These are phyloP conservation scores for Mergus octosetaceus DNA, from an alignment of 2,797 vertebrate species.

Conservation along the genomic window DNA sequence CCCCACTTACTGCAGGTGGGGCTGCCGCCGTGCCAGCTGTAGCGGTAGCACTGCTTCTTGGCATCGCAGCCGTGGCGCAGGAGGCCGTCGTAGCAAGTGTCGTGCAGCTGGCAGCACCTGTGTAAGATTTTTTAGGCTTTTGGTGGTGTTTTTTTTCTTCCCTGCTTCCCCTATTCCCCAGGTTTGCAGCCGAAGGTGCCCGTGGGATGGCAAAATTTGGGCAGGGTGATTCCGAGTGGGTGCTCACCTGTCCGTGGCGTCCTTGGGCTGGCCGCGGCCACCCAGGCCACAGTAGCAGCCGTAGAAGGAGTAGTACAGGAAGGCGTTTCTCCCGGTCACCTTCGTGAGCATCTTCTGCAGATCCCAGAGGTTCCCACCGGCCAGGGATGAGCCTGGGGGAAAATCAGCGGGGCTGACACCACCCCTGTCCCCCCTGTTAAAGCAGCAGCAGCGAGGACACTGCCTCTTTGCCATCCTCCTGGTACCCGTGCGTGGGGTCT, in stretches of 20 bases:
- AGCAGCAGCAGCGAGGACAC: too few relatives aligned
- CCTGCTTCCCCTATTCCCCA: rapidly evolving
- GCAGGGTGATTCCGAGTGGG: neutral
- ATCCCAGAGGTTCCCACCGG: constrained; percentile 20
- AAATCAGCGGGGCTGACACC: neutral
- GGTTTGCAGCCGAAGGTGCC: neutral
- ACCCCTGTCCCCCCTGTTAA: neutral
- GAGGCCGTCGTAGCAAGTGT: neutral
- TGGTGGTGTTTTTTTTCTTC: rapidly evolving
- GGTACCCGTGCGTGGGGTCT: neutral
- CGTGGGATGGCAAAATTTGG: rapidly evolving
- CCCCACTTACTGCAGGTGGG: constrained; percentile 23
- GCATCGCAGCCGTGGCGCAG: rapidly evolving
- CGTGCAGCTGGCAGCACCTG: constrained; percentile 58
- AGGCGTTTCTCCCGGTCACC: constrained; percentile 8
- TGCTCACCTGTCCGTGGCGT: constrained; percentile 67
- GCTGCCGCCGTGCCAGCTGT: rapidly evolving
- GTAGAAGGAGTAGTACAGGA: constrained; percentile 45
- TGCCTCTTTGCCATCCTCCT: neutral
- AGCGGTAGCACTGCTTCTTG: rapidly evolving
- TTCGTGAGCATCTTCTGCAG: constrained; percentile 57
- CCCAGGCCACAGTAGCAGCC: constrained; percentile 77
- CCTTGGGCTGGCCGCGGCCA: constrained; percentile 66
- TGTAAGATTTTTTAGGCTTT: rapidly evolving
- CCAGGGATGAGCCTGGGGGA: neutral